Conservation (phyloP, 2,888 invertebrate genomes). For the Zeuzera pyrina region DNA sequence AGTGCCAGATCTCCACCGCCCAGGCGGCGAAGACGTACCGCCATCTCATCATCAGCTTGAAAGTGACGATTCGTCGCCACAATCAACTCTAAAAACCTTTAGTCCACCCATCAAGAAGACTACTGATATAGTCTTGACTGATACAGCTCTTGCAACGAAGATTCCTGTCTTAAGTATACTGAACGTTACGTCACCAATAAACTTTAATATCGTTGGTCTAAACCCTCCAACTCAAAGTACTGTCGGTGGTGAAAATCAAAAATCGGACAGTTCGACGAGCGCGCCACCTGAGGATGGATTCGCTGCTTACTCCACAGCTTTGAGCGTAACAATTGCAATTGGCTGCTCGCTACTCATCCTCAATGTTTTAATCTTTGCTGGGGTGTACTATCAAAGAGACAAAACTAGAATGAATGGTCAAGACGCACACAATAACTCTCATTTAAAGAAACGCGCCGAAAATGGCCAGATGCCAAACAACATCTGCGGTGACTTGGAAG, state of each 20-base stretch:
- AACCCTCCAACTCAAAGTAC: conserved; percentile 52
- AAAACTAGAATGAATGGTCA: conserved; percentile 82
- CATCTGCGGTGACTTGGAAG: conserved; percentile 88
- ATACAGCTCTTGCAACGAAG: conserved; percentile 54
- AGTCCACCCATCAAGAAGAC: conserved; percentile 71
- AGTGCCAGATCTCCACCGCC: conserved; percentile 92
- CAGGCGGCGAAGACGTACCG: conserved; percentile 89
- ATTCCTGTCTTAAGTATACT: conserved; percentile 46
- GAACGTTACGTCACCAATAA: conserved; percentile 57
- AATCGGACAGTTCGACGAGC: conserved; percentile 60
- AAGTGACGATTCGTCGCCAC: conserved; percentile 77
- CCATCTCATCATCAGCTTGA: conserved; percentile 88
- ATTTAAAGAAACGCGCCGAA: conserved; percentile 81
- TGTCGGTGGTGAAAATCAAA: conserved; percentile 39
- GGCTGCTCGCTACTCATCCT: conserved; percentile 93
- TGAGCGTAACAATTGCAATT: conserved; percentile 94
- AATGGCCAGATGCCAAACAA: conserved; percentile 92
- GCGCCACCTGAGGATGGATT: conserved; percentile 88
- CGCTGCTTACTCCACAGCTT: conserved; percentile 90
- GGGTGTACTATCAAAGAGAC: conserved; percentile 93
- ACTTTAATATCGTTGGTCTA: conserved; percentile 51
- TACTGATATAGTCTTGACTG: conserved; percentile 60
- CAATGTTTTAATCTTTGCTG: conserved; percentile 94
- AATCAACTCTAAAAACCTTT: conserved; percentile 71
- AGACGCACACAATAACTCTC: conserved; percentile 65